Conservation (phyloP, 2,888 invertebrate genomes). For the Lasioglossum pauxillum region DNA sequence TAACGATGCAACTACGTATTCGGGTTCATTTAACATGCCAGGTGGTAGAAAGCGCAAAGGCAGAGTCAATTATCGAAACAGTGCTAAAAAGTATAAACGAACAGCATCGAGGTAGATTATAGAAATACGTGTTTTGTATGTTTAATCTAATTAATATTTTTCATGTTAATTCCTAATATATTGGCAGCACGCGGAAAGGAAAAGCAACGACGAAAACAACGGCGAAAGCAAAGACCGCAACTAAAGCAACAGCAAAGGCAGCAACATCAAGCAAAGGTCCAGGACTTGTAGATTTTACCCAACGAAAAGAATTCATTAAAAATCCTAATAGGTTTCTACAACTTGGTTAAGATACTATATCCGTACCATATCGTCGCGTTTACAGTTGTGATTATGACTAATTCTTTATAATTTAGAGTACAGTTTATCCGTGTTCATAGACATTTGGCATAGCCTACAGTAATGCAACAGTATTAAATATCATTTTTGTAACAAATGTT, state of each 20-base stretch:
- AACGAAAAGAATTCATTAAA: constrained; percentile 71
- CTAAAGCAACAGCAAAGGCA: constrained; percentile 16
- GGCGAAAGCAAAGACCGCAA: constrained; percentile 8
- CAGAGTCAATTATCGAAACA: constrained; percentile 58
- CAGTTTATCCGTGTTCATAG: constrained; percentile 1
- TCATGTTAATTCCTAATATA: constrained; percentile 10
- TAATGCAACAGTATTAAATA: constrained; percentile 44
- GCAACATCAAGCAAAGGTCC: constrained; percentile 36
- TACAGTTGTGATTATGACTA: background rate
- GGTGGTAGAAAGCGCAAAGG: constrained; percentile 77
- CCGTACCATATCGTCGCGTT: constrained; percentile 12
- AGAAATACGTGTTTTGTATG: background rate
- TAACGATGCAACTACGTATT: constrained; percentile 23
- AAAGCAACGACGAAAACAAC: constrained; percentile 54
- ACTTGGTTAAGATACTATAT: constrained; percentile 49
- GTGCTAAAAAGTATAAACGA: constrained; percentile 76
- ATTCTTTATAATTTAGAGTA: constrained; percentile 24
- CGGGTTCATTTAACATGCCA: constrained; percentile 44
- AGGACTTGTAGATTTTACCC: constrained; percentile 78
- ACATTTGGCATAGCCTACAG: constrained; percentile 10
- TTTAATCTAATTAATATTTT: background rate
- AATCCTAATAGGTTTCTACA: constrained; percentile 74
- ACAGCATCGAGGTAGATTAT: constrained; percentile 62
- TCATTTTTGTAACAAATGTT: constrained; percentile 11
- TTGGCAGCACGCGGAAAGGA: constrained; percentile 46